Evolutionary conservation across 2,888 invertebrate genomes (phyloP).

Genomic region (Drosophila borborema): DNA sequence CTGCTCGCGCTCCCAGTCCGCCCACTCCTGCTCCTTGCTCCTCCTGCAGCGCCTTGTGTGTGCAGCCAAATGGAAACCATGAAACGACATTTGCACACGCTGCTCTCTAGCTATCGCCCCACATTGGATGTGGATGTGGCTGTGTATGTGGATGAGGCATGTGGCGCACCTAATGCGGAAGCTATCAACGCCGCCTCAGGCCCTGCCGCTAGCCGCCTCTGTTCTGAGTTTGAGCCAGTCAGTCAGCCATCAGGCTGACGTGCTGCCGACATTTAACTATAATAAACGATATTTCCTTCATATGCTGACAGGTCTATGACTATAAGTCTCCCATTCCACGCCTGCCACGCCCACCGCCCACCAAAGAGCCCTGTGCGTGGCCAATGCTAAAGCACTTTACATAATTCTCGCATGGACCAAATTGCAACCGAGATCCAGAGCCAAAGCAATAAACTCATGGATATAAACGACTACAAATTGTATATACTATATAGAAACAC

Average conservation of each 20-base stretch:
- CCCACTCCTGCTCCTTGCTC: not conserved
- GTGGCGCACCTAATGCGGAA: conserved; percentile 34
- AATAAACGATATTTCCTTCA: conserved; percentile 73
- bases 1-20: no score
- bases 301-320: conserved; percentile 42
- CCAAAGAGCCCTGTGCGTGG: conserved; percentile 11
- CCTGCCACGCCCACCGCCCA: not conserved
- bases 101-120: not conserved
- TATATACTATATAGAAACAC: conserved; percentile 1
- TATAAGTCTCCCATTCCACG: not conserved
- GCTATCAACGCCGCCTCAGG: conserved; percentile 55
- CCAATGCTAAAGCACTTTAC: conserved; percentile 41
- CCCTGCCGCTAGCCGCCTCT: conserved; percentile 16
- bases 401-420: conserved; percentile 47
- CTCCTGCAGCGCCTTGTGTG: conserved; percentile 13
- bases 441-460: conserved; percentile 40
- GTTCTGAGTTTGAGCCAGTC: conserved; percentile 18
- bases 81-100: conserved; percentile 52
- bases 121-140: not conserved
- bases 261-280: conserved; percentile 73
- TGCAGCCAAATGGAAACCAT: conserved; percentile 65
- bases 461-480: conserved; percentile 17
- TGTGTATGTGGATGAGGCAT: not conserved
- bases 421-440: conserved; percentile 31
- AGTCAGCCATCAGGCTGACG: conserved; percentile 58